Evolutionary conservation across 1,140 invertebrate genomes (phyloP), one percentile per base, ranked within the genome.

Genomic region (Tribolium madens): DNA sequence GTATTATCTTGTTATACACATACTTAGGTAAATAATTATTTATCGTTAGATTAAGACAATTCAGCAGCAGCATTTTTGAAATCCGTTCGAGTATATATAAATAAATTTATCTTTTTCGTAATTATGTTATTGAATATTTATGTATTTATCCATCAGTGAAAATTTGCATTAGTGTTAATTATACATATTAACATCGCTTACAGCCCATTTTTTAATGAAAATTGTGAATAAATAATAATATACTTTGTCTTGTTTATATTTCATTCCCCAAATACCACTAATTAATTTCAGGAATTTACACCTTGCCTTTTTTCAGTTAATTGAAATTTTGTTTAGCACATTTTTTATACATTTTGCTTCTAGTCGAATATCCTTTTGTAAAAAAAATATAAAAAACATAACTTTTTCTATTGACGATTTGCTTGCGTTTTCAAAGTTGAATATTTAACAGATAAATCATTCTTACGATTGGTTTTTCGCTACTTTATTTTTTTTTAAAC

Each of bases 151-250:
- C 78, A 82, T 84, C 82, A 82, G 81, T 84, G 75, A 80, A 80
- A 80, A 81, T 83, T 85, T 84, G 83, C 83, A 84, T 84, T 85
- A 85, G 83, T 84, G 81, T 85, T 85, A 84, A 81, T 78, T 81
- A 81, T n/a, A n/a, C n/a, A n/a, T 79, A 83, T 81, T 84, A 81
- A 83, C 81, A 84, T 84, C 81, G 84, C 84, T 85, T 81, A 80
- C 82, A 83, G 80, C 82, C 83, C 83, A 83, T 84, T 84, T 85
- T 84, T 84, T 82, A 82, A 81, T 75, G 80, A 82, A 82, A 75
- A 82, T 82, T 81, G 79, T 81, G 77, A 81, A 82, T 81, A 82
- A 81, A 81, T 75, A 75, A 77, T 64, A 64, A 33, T 33, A 64
- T 64, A 64, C 26, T 64, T 64, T 7, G 10, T n/a, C 12, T 64